These are phyloP conservation scores for Octodon degus DNA, from an alignment of 2,113 vertebrate genomes.

Conservation along the genomic window DNA sequence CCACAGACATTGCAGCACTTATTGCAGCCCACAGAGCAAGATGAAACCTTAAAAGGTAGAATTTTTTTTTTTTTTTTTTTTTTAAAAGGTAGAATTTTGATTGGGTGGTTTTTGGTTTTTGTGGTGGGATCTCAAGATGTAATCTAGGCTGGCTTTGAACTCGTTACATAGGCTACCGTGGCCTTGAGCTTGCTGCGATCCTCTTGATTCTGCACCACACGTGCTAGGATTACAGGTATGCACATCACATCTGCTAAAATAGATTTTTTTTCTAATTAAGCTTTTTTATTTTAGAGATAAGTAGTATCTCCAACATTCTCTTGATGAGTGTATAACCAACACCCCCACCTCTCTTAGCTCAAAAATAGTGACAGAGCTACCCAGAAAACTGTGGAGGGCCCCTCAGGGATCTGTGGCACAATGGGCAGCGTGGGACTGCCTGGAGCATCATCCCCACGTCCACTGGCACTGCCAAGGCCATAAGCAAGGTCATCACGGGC, in stretches of 20 bases:
- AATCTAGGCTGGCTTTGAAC: neutral
- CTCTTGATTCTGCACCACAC: neutral
- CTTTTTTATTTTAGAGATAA: neutral
- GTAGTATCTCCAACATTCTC: neutral
- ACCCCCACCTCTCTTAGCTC: neutral
- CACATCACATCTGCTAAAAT: neutral
- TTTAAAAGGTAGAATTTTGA: neutral
- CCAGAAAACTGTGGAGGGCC: slow-evolving; percentile 97
- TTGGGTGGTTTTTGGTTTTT: neutral
- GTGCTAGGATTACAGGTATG: neutral
- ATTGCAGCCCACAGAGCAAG: neutral
- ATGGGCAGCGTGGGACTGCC: slow-evolving; percentile 88
- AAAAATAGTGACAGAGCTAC: slow-evolving; percentile 85
- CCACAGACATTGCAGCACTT: neutral
- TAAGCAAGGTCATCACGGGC: slow-evolving; percentile 98
- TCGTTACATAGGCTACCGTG: neutral
- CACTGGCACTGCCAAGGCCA: slow-evolving; percentile 95
- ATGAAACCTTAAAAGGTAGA: neutral
- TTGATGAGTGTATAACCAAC: neutral
- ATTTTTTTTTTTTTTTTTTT: too few species aligned
- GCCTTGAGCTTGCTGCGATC: neutral
- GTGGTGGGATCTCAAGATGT: neutral
- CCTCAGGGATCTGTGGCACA: slow-evolving; percentile 56
- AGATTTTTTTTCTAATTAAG: neutral
- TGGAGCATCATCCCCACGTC: slow-evolving; percentile 99